Evolutionary conservation across 2,888 invertebrate species (phyloP).

Genomic region (Craniophora ligustri): DNA sequence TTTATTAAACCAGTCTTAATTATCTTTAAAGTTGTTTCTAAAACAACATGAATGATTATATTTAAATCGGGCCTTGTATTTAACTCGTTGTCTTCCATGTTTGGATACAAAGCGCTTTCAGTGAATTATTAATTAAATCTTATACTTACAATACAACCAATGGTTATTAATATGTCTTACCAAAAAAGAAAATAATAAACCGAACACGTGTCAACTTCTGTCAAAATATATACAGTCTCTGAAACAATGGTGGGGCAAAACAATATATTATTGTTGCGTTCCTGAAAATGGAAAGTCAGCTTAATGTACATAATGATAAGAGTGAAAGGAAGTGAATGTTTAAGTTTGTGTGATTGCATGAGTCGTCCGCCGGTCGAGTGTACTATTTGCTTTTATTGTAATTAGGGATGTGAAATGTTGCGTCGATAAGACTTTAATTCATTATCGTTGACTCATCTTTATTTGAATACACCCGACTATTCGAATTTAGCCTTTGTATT

Average conservation of each 20-base stretch:
- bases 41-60: conserved; percentile 17
- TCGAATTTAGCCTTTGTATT: background rate
- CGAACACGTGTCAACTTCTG: conserved; percentile 54
- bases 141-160: conserved; percentile 21
- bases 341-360: conserved; percentile 30
- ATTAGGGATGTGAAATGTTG: conserved; percentile 47
- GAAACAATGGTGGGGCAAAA: conserved; percentile 50
- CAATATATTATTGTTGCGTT: conserved; percentile 14
- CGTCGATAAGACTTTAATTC: conserved; percentile 35
- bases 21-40: too few relatives aligned
- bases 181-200: conserved; percentile 43
- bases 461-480: conserved; percentile 9
- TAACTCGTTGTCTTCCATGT: conserved; percentile 43
- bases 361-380: conserved; percentile 31
- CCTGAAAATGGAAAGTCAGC: conserved; percentile 12
- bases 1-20: conserved; percentile 36
- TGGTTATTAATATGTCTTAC: conserved; percentile 42
- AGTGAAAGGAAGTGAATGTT: conserved; percentile 6
- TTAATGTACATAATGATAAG: conserved; percentile 1
- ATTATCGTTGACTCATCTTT: conserved; percentile 12
- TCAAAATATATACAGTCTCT: conserved; percentile 57
- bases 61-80: conserved; percentile 12
- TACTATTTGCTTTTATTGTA: conserved; percentile 49
- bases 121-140: conserved; percentile 41
- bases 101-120: conserved; percentile 43